These are phyloP conservation scores for Python bivittatus DNA, from an alignment of 2,113 vertebrate species.

Conservation along the genomic window DNA sequence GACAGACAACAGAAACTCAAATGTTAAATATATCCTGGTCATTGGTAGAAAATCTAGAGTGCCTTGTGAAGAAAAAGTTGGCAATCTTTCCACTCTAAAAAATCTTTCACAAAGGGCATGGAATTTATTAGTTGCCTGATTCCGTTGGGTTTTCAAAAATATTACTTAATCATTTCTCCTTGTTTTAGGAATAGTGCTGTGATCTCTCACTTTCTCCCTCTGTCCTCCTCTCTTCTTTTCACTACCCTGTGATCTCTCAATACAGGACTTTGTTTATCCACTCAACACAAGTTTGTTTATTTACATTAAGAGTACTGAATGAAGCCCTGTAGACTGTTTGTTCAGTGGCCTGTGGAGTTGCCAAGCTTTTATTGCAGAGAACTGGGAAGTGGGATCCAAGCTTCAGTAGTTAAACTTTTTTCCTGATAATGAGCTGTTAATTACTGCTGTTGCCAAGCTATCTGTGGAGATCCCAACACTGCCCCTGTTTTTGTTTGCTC, in stretches of 20 bases:
- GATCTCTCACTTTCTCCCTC: slow-evolving; percentile 67
- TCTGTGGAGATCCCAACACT: slow-evolving; percentile 70
- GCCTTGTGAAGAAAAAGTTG: background rate
- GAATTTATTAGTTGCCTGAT: background rate
- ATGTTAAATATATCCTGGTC: background rate
- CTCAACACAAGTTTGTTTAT: slow-evolving; percentile 76
- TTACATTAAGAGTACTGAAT: slow-evolving; percentile 69
- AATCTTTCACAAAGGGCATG: background rate
- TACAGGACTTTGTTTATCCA: slow-evolving; percentile 72
- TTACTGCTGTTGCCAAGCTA: slow-evolving; percentile 63
- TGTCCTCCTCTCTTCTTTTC: slow-evolving; percentile 13
- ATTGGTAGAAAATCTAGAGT: background rate
- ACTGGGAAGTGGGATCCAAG: slow-evolving; percentile 72
- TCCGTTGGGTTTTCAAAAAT: slow-evolving; percentile 52
- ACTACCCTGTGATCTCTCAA: slow-evolving; percentile 46
- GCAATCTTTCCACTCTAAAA: background rate
- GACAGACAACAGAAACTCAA: background rate
- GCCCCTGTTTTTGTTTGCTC: slow-evolving; percentile 56
- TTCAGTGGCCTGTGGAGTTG: slow-evolving; percentile 75
- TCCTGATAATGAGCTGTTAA: slow-evolving; percentile 82
- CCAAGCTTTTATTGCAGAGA: slow-evolving; percentile 76
- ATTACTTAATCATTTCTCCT: slow-evolving; percentile 58
- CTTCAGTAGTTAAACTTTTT: slow-evolving; percentile 76
- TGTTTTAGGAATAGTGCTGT: slow-evolving; percentile 67
- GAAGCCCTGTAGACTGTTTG: slow-evolving; percentile 74